A percentile compares a stretch with the other conserved stretches of the same genome.
Evolutionary conservation across 2,797 vertebrate genomes (phyloP).

Genomic region (Chaetophractus vellerosus): DNA sequence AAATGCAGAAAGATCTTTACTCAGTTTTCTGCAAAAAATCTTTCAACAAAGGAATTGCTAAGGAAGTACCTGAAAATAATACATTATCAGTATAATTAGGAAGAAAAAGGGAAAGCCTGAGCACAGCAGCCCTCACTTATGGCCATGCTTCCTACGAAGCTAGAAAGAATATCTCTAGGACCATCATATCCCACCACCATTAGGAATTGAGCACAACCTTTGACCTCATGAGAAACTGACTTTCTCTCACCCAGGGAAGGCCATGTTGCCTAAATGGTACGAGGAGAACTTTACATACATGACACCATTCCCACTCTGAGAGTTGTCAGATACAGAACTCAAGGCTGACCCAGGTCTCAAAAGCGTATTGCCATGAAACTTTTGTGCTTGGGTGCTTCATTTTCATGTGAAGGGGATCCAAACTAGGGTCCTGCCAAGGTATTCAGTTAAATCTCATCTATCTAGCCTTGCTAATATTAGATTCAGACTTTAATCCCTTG

Average conservation of each 20-base stretch:
- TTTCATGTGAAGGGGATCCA: background rate
- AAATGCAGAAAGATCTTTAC: background rate
- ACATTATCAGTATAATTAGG: background rate
- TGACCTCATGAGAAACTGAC: background rate
- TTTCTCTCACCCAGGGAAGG: background rate
- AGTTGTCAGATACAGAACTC: background rate
- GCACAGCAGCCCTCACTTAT: background rate
- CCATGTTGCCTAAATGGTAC: background rate
- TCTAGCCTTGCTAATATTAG: background rate
- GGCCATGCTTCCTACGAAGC: background rate
- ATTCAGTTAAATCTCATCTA: background rate
- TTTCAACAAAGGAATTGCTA: background rate
- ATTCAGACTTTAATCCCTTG: background rate
- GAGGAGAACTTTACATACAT: background rate
- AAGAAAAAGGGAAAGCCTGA: background rate
- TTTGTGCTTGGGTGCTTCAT: background rate
- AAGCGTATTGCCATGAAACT: background rate
- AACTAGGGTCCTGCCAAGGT: background rate
- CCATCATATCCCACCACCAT: background rate
- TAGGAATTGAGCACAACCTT: background rate
- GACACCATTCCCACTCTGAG: background rate
- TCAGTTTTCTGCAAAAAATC: slow-evolving; percentile 4
- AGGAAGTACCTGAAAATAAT: slow-evolving; percentile 20
- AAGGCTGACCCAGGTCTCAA: background rate
- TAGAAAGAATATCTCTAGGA: background rate